A percentile compares a stretch with the other conserved stretches of the same genome.
These are phyloP conservation scores for Falco columbarius DNA, from an alignment of 2,797 vertebrate genomes.

Conservation along the genomic window DNA sequence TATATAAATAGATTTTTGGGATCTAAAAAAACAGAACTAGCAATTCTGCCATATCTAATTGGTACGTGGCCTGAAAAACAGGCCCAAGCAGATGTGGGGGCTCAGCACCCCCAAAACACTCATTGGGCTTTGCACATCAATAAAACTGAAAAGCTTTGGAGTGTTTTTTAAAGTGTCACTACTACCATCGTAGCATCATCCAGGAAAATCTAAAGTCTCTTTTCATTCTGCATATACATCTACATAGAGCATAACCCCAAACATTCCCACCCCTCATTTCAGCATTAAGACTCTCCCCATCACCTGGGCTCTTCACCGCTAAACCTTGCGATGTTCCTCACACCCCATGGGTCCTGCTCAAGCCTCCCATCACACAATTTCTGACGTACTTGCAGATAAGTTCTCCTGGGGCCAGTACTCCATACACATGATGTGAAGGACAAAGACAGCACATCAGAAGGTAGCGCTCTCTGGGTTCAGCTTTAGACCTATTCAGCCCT, in stretches of 20 bases:
- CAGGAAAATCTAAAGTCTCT: not conserved
- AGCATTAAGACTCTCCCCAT: rapidly evolving
- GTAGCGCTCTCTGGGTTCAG: not conserved
- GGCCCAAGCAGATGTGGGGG: not conserved
- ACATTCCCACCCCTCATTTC: not conserved
- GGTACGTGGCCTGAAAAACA: not conserved
- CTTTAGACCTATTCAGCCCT: not conserved
- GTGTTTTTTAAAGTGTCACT: not conserved
- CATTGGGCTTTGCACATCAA: not conserved
- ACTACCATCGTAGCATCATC: not conserved
- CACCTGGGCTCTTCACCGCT: not conserved
- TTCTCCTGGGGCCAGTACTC: not conserved
- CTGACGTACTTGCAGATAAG: not conserved
- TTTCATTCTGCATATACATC: not conserved
- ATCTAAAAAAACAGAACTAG: not conserved
- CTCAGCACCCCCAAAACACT: not conserved
- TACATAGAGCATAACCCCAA: not conserved
- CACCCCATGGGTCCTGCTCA: not conserved
- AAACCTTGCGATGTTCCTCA: not conserved
- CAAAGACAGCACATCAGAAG: not conserved
- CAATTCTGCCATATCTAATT: not conserved
- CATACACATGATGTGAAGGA: rapidly evolving
- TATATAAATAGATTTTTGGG: not conserved
- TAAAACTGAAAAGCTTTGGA: not conserved
- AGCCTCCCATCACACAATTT: not conserved